Percentiles rank a stretch among this genome's conserved stretches.
Conservation (phyloP, 2,888 invertebrate species). For the Campoletis raptor region DNA sequence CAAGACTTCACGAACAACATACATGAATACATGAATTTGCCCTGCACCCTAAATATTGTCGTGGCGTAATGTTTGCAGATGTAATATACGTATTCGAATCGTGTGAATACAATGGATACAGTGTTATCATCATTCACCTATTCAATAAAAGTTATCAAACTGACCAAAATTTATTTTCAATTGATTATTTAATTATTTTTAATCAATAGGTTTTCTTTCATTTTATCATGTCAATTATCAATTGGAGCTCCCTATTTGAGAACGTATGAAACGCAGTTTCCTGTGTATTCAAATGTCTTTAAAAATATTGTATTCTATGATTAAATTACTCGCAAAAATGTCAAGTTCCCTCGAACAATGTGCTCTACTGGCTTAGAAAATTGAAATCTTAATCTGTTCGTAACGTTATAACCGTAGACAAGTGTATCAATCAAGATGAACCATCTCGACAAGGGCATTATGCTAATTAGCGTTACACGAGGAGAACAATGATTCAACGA, state of each 20-base stretch:
- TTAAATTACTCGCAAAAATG: slow-evolving; percentile 1
- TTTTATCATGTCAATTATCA: background rate
- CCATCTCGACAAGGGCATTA: slow-evolving; percentile 17
- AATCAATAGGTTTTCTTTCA: background rate
- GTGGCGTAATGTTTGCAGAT: background rate
- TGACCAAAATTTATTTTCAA: background rate
- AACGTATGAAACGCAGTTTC: background rate
- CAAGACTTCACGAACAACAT: slow-evolving; percentile 44
- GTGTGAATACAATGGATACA: background rate
- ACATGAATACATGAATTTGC: slow-evolving; percentile 2
- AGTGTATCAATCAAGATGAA: background rate
- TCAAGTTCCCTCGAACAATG: background rate
- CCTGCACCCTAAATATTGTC: background rate
- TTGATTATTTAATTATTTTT: no score
- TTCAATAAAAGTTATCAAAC: background rate
- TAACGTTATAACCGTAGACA: background rate
- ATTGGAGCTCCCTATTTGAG: background rate
- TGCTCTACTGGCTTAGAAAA: slow-evolving; percentile 15
- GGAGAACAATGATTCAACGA: slow-evolving; percentile 57
- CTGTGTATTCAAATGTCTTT: background rate
- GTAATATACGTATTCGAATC: background rate
- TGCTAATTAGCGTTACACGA: slow-evolving; percentile 41
- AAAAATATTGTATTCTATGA: background rate
- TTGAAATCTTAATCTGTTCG: slow-evolving; percentile 2
- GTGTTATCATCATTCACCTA: background rate